Evolutionary conservation across 2,113 vertebrate genomes (phyloP).

Genomic region (Lonchura striata): DNA sequence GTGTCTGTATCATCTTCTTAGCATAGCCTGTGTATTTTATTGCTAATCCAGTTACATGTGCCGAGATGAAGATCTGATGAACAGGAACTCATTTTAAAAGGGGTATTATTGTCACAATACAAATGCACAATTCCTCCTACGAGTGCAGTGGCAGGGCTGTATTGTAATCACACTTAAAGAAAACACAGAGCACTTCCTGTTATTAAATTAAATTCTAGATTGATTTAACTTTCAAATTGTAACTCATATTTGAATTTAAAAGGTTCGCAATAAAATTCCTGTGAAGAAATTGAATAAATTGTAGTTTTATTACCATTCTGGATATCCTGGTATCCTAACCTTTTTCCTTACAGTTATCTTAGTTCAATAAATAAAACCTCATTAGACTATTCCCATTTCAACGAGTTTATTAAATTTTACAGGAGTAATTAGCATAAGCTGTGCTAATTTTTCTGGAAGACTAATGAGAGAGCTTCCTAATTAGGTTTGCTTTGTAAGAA

Average conservation of each 20-base stretch:
- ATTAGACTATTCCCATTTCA: slow-evolving; percentile 98
- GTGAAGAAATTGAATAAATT: slow-evolving; percentile 81
- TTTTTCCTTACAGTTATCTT: slow-evolving; percentile 94
- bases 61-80: slow-evolving; percentile 67
- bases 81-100: slow-evolving; percentile 69
- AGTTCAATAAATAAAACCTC: slow-evolving; percentile 99
- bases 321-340: slow-evolving; percentile 80
- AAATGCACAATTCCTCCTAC: slow-evolving; percentile 63
- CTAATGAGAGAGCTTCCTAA: slow-evolving; percentile 98
- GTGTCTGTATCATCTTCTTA: slow-evolving; percentile 72
- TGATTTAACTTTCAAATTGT: slow-evolving; percentile 78
- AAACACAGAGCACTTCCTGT: slow-evolving; percentile 71
- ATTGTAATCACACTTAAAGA: slow-evolving; percentile 72
- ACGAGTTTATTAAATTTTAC: slow-evolving; percentile 99
- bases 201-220: slow-evolving; percentile 78
- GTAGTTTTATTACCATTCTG: slow-evolving; percentile 80
- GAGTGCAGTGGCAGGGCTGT: slow-evolving; percentile 48
- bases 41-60: slow-evolving; percentile 51
- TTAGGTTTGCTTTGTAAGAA: slow-evolving; percentile 94
- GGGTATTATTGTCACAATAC: slow-evolving; percentile 51
- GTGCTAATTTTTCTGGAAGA: slow-evolving; percentile 98
- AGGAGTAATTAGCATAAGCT: slow-evolving; percentile 98
- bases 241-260: slow-evolving; percentile 84
- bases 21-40: slow-evolving; percentile 68
- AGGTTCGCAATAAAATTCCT: slow-evolving; percentile 80